Base-by-base conservation (phyloP, 2,797 vertebrate genomes). In the Phrynocephalus guinanensis region DNA sequence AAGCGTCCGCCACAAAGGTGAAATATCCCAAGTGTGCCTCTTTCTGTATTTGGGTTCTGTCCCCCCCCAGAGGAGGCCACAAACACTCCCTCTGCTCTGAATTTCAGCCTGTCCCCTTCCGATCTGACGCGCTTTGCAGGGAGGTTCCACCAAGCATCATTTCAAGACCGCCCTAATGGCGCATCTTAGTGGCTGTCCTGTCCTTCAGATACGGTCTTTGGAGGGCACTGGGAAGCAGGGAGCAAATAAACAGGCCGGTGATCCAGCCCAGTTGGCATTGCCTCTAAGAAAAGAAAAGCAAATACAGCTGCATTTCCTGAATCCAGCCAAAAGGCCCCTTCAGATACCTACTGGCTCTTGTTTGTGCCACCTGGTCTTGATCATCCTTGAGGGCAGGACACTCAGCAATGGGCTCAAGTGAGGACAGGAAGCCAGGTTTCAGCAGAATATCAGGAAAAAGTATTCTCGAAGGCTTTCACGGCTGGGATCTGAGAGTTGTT, bases 1-100 rank as follows among this genome's bases (percentile, higher is more conserved):
- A 93, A 90, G 96, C 97, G 0, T 97, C 97, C 11, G 98, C 99
- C 89, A 86, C 93, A 1, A 99, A 98, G 97, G 98, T 99, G 95
- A 86, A 2, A 93, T 91, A 48, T 79, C 30, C 33, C 68, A 20
- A 81, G 22, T 20, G 0, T n/a, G 48, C 15, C n/a, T 1, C 0
- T 66, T 13, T 56, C 52, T 56, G 52, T 52, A 56, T 48, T 66
- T 28, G 56, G 26, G 10, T 50, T 28, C 26, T 0, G 60, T n/a
- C 16, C 24, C 56, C 24, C 56, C 68, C 11, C 50, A 30, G 77
- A 38, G 1, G 11, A 68, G 5, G 5, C 7, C 48, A 28, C 0
- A 6, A n/a, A 20, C 4, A 1, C 2, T 3, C 44, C 3, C n/a
- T 11, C 8, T 77, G 44, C 52, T 44, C 76, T n/a, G n/a, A 56